Evolutionary conservation across 2,113 vertebrate genomes (phyloP).

Genomic region (Larimichthys crocea): DNA sequence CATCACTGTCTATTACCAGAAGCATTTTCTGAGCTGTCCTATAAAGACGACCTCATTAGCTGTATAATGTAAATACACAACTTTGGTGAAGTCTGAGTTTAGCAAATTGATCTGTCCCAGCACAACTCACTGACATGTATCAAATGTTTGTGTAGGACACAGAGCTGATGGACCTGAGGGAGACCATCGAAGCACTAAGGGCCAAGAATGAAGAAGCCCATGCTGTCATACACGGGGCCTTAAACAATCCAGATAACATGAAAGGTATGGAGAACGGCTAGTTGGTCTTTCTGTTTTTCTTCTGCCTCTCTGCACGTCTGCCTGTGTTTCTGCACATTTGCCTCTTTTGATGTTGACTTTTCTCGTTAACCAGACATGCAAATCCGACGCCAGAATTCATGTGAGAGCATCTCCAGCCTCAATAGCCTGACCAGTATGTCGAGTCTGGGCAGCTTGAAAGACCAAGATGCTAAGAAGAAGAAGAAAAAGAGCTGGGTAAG

Average conservation of each 20-base stretch:
- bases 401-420: slow-evolving; percentile 96
- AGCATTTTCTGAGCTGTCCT: not conserved
- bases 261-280: slow-evolving; percentile 83
- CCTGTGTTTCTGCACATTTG: not conserved
- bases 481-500: slow-evolving; percentile 97
- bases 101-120: not conserved
- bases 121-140: not conserved
- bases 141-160: slow-evolving; percentile 84
- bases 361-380: slow-evolving; percentile 84
- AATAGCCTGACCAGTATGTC: slow-evolving; percentile 97
- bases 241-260: slow-evolving; percentile 87
- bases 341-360: not conserved
- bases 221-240: slow-evolving; percentile 93
- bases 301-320: not conserved
- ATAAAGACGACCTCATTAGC: not conserved
- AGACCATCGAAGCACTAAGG: slow-evolving; percentile 93
- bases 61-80: not conserved
- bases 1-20: not conserved
- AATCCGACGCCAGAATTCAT: slow-evolving; percentile 95
- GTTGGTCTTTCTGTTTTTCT: not conserved
- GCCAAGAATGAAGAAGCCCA: slow-evolving; percentile 94
- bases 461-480: slow-evolving; percentile 94
- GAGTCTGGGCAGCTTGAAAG: slow-evolving; percentile 93
- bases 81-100: too few species aligned
- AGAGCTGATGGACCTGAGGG: slow-evolving; percentile 90